Evolutionary conservation across 2,888 invertebrate species (phyloP).

Genomic region (Apotomis betuletana): DNA sequence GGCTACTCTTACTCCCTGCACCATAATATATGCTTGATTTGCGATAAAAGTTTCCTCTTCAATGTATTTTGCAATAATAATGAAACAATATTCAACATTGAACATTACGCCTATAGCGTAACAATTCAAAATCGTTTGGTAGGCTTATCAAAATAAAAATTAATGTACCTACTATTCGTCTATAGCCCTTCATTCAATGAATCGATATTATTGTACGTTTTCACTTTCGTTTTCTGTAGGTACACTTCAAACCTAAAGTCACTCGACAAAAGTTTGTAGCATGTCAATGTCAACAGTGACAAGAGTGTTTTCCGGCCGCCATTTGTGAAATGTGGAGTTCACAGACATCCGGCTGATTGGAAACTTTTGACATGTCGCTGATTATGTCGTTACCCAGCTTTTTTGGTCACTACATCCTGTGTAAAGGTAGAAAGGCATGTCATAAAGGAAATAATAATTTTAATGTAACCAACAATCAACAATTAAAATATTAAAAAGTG

Average conservation of each 20-base stretch:
- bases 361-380: constrained; percentile 19
- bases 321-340: constrained; percentile 35
- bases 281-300: constrained; percentile 34
- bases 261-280: constrained; percentile 28
- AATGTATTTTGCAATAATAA: neutral
- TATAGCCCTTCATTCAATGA: constrained; percentile 45
- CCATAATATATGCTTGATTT: no score
- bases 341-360: constrained; percentile 31
- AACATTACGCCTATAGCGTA: neutral
- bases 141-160: constrained; percentile 14
- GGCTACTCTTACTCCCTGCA: no score
- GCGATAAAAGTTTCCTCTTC: neutral
- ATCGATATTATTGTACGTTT: constrained; percentile 48
- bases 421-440: neutral
- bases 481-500: no score
- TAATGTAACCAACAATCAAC: neutral
- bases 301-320: constrained; percentile 28
- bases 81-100: neutral
- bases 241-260: constrained; percentile 35
- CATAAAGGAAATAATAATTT: neutral
- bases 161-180: constrained; percentile 26
- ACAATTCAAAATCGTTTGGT: neutral
- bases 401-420: constrained; percentile 1
- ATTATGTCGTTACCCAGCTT: constrained; percentile 5
- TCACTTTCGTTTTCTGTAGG: constrained; percentile 51